Evolutionary conservation across 2,113 vertebrate species (phyloP).

Genomic region (Paralichthys olivaceus): DNA sequence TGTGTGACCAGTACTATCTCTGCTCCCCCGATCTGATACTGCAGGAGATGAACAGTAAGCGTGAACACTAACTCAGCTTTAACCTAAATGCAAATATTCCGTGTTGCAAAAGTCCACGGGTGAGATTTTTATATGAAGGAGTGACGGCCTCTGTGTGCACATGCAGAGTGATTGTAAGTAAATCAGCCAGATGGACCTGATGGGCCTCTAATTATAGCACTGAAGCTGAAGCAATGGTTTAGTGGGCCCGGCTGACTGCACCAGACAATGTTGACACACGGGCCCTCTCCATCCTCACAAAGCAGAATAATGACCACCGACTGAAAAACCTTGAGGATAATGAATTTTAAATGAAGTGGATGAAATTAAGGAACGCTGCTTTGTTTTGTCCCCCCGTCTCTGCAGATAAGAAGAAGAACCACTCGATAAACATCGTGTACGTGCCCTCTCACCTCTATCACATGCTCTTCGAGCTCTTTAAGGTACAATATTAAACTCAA

Average conservation of each 20-base stretch:
- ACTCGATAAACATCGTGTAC: constrained; percentile 90
- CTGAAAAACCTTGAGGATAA: constrained; percentile 13
- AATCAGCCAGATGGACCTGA: constrained; percentile 47
- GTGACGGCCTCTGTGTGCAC: not conserved
- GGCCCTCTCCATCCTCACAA: constrained; percentile 19
- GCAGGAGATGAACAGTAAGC: constrained; percentile 87
- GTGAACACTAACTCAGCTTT: not conserved
- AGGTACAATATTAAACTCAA: constrained; percentile 77
- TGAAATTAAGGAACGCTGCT: not conserved
- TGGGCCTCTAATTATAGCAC: constrained; percentile 58
- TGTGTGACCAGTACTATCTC: constrained; percentile 95
- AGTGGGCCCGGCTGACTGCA: constrained; percentile 27
- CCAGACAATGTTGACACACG: constrained; percentile 63
- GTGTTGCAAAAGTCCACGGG: not conserved
- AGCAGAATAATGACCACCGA: constrained; percentile 23
- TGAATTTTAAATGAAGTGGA: constrained; percentile 41
- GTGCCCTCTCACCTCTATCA: constrained; percentile 97
- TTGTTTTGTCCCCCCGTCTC: not conserved
- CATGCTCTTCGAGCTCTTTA: constrained; percentile 97
- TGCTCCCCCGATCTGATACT: constrained; percentile 88
- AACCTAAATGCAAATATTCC: not conserved
- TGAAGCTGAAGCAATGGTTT: constrained; percentile 35
- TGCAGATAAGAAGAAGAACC: constrained; percentile 80
- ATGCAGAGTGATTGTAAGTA: not conserved
- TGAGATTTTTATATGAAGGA: not conserved